phyloP scores from a whole-genome alignment of 1,140 invertebrate species.

The Branchinecta lindahli region DNA sequence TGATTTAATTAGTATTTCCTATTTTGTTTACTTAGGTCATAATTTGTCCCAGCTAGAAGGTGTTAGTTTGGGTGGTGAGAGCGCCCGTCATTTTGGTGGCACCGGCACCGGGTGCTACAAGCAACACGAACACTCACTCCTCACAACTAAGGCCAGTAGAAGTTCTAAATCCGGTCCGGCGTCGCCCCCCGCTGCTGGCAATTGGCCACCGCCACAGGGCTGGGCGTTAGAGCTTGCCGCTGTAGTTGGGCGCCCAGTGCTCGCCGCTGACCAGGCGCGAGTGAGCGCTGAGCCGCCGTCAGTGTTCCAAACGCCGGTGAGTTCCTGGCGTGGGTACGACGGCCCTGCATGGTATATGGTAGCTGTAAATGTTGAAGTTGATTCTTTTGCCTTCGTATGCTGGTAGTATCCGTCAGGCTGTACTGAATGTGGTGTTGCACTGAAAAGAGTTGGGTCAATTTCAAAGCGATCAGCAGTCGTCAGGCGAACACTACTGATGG shows the following conservation, averaged over 20 bases:
- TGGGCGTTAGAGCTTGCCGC: constrained; percentile 15
- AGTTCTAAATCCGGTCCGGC: not conserved
- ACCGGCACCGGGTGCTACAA: constrained; percentile 65
- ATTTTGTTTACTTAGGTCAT: constrained; percentile 44
- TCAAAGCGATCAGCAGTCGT: constrained; percentile 14
- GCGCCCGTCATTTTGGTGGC: constrained; percentile 46
- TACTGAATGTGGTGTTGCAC: constrained; percentile 3
- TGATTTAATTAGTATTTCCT: not conserved
- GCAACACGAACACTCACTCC: constrained; percentile 53
- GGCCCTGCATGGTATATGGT: not conserved
- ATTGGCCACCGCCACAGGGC: constrained; percentile 21
- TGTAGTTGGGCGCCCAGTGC: constrained; percentile 18
- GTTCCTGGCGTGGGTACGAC: constrained; percentile 14
- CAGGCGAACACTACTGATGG: too few species aligned
- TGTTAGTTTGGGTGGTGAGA: constrained; percentile 61
- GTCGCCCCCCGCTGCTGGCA: constrained; percentile 17
- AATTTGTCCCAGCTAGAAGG: constrained; percentile 74
- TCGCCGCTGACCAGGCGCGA: constrained; percentile 16
- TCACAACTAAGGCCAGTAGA: constrained; percentile 21
- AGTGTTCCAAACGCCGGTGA: constrained; percentile 21
- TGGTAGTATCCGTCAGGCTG: not conserved
- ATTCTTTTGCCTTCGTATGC: not conserved
- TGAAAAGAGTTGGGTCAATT: not conserved
- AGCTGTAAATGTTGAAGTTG: not conserved
- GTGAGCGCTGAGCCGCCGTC: constrained; percentile 5